Percentiles rank a stretch among this genome's conserved stretches.
Conservation (phyloP, 2,888 invertebrate species). For the Cheilosia soror region DNA sequence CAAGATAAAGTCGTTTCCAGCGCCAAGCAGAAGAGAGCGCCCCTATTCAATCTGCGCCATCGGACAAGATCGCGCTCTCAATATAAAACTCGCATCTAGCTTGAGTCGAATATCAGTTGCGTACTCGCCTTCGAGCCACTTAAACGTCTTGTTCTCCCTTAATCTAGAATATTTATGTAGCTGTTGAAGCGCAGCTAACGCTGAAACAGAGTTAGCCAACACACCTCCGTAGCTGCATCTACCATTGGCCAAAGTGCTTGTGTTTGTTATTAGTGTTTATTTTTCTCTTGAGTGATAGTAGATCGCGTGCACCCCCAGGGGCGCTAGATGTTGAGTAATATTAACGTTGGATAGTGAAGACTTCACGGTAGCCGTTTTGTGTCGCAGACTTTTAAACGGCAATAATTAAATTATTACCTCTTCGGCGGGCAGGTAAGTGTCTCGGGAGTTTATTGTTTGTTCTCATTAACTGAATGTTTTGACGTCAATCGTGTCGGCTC, state of each 20-base stretch:
- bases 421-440: conserved; percentile 19
- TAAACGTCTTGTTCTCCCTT: conserved; percentile 56
- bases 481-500: conserved; percentile 1
- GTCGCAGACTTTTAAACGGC: not conserved
- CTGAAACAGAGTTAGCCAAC: not conserved
- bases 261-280: not conserved
- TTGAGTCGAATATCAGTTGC: conserved; percentile 62
- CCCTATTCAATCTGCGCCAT: not conserved
- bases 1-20: not conserved
- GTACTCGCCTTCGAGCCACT: conserved; percentile 57
- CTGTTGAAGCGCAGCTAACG: conserved; percentile 16
- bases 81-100: conserved; percentile 56
- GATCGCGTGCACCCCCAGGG: conserved; percentile 4
- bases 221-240: conserved; percentile 25
- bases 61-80: conserved; percentile 5
- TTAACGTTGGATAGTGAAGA: not conserved
- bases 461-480: not conserved
- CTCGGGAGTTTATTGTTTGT: not conserved
- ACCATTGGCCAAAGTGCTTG: conserved; percentile 10
- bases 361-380: not conserved
- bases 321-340: not conserved
- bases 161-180: conserved; percentile 5
- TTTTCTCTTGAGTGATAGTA: conserved; percentile 12
- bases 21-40: not conserved
- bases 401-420: conserved; percentile 17